Evolutionary conservation across 2,113 vertebrate genomes (phyloP).

Genomic region (Clarias macrocephalus): DNA sequence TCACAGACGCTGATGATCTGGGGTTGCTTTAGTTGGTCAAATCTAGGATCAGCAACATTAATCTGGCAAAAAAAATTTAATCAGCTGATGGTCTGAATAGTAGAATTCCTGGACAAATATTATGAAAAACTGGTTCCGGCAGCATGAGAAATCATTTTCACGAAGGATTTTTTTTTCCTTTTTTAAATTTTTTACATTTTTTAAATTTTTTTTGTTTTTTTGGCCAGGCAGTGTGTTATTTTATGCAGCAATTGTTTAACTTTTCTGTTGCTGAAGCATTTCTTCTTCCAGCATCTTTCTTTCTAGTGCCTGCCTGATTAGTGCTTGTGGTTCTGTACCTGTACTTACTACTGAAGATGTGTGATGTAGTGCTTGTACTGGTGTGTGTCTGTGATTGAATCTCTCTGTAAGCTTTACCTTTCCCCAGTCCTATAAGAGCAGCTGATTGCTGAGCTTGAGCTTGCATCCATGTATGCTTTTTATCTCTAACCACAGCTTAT

Average conservation of each 20-base stretch:
- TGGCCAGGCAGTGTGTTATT: no score
- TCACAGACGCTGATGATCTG: no score
- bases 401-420: conserved; percentile 76
- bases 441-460: conserved; percentile 64
- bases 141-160: no score
- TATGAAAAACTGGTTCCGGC: no score
- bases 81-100: no score
- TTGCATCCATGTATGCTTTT: conserved; percentile 62
- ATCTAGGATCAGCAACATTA: no score
- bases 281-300: conserved; percentile 29
- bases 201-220: no score
- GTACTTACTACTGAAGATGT: conserved; percentile 41
- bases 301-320: conserved; percentile 56
- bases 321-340: conserved; percentile 39
- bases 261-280: conserved; percentile 55
- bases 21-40: no score
- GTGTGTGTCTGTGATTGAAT: conserved; percentile 59
- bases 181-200: no score
- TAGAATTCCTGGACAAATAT: no score
- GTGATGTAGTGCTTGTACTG: conserved; percentile 61
- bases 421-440: conserved; percentile 71
- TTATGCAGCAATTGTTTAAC: conserved; percentile 6
- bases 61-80: no score
- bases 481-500: conserved; percentile 46
- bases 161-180: no score